phyloP scores from a whole-genome alignment of 1,140 invertebrate species.

The Asbolus verrucosus region DNA sequence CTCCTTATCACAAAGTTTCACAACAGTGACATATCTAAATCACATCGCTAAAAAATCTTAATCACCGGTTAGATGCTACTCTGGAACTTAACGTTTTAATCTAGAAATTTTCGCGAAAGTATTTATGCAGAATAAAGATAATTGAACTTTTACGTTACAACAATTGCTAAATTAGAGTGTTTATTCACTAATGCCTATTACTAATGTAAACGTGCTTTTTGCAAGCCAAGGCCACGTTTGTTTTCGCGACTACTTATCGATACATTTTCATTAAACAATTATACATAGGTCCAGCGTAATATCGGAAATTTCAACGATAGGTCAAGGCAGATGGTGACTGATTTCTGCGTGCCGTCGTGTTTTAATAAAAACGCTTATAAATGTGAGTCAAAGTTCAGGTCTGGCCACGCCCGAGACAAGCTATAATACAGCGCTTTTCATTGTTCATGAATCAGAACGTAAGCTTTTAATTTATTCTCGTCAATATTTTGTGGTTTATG shows the following conservation, averaged over 20 bases:
- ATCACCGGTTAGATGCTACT: no score
- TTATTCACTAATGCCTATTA: no score
- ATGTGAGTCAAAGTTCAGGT: conserved; percentile 27
- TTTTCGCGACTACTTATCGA: neutral
- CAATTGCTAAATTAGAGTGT: conserved; percentile 13
- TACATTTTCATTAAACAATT: neutral
- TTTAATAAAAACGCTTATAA: conserved; percentile 3
- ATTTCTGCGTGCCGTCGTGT: conserved; percentile 8
- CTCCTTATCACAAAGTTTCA: no score
- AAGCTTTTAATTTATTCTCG: no score
- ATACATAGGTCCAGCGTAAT: no score
- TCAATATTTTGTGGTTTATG: no score
- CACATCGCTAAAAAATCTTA: no score
- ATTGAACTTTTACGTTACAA: no score
- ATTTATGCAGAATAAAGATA: no score
- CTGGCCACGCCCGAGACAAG: conserved; percentile 7
- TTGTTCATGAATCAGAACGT: conserved; percentile 7
- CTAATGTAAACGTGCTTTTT: neutral
- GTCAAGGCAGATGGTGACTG: conserved; percentile 32
- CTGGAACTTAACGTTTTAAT: no score
- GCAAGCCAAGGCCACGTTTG: conserved; percentile 19
- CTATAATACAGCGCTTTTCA: conserved; percentile 6
- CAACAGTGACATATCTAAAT: no score
- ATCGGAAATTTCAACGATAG: conserved; percentile 8
- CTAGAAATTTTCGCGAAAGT: no score